Evolutionary conservation across 2,797 vertebrate species (phyloP).

Genomic region (Sebastes iracundus): DNA sequence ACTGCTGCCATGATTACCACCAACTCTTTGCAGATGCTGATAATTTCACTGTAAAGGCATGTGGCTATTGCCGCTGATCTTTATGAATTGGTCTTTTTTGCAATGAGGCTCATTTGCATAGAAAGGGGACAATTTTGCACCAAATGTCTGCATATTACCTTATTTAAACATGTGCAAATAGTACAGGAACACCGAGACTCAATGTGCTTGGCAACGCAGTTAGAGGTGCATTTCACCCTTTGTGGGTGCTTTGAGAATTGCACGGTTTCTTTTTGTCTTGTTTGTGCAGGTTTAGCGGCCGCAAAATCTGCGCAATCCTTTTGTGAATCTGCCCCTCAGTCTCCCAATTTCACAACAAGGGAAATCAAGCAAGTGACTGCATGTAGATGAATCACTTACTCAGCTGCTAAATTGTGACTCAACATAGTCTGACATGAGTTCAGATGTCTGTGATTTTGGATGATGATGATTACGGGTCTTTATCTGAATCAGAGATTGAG

Average conservation of each 20-base stretch:
- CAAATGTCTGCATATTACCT: too few species aligned
- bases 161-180: too few species aligned
- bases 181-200: too few species aligned
- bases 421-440: conserved; percentile 9
- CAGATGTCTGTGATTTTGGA: conserved; percentile 27
- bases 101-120: too few species aligned
- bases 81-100: too few species aligned
- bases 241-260: not conserved
- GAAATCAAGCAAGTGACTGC: conserved; percentile 32
- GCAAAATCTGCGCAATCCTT: not conserved
- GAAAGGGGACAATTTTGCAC: too few species aligned
- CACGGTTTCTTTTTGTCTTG: not conserved
- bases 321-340: not conserved
- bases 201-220: not conserved
- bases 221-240: not conserved
- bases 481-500: conserved; percentile 7
- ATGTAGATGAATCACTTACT: not conserved
- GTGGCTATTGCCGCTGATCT: not conserved
- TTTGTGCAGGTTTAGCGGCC: not conserved
- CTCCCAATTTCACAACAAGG: not conserved
- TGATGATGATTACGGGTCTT: conserved; percentile 35
- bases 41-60: not conserved
- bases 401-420: conserved; percentile 11
- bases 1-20: not conserved
- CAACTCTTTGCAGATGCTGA: not conserved